Percentiles rank a stretch among this genome's conserved stretches.
Evolutionary conservation across 2,113 vertebrate genomes (phyloP).

Genomic region (Crypturellus undulatus): DNA sequence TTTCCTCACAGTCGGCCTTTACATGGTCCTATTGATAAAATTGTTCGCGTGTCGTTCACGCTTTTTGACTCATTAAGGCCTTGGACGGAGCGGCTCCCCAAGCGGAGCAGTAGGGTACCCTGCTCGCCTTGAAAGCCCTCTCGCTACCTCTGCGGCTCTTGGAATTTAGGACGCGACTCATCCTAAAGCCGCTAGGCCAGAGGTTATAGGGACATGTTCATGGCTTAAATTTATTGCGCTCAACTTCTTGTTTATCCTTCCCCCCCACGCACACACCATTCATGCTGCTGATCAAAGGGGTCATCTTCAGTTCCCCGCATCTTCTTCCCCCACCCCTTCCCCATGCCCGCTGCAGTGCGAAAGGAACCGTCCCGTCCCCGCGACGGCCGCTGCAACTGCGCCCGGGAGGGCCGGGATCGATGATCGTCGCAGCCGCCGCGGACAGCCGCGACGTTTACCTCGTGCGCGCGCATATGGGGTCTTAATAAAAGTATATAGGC

Average conservation of each 20-base stretch:
- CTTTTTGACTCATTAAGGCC: conserved; percentile 89
- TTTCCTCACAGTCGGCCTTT: conserved; percentile 90
- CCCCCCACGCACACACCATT: conserved; percentile 59
- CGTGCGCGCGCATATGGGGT: background rate
- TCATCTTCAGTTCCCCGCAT: conserved; percentile 66
- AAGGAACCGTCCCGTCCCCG: background rate
- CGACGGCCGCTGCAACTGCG: background rate
- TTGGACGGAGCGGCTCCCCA: conserved; percentile 74
- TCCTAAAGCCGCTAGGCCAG: conserved; percentile 84
- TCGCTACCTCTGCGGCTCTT: conserved; percentile 66
- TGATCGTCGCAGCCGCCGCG: background rate
- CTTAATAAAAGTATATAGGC: background rate
- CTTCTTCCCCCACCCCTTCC: conserved; percentile 12
- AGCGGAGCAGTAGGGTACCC: conserved; percentile 82
- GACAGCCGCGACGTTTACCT: background rate
- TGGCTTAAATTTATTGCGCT: conserved; percentile 88
- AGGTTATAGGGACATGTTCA: conserved; percentile 90
- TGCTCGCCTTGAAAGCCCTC: conserved; percentile 70
- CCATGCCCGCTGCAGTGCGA: background rate
- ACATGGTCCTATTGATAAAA: conserved; percentile 92
- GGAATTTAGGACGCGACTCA: conserved; percentile 80
- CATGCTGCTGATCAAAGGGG: conserved; percentile 81
- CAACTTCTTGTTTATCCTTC: conserved; percentile 79
- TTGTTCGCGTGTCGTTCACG: conserved; percentile 97
- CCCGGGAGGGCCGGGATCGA: background rate